Evolutionary conservation across 2,797 vertebrate genomes (phyloP), one percentile per base, ranked within the genome.

Genomic region (Cossypha dichroa): DNA sequence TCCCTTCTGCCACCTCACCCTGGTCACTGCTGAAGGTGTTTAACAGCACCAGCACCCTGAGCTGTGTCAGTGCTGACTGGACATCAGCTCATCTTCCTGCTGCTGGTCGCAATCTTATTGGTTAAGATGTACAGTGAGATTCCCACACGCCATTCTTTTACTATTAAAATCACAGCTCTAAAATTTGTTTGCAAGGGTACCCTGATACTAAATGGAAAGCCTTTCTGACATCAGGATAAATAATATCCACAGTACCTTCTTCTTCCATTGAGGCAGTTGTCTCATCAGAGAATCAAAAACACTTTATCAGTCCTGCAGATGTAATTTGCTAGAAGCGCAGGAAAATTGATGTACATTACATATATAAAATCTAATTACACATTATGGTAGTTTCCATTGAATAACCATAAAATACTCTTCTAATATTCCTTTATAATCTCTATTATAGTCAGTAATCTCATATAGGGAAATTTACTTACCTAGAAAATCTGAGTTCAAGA

Each of bases 11-110:
- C 40, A 15, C 5, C 7, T 49, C 29, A 22, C 31, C 15, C 20
- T 62, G n/a, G 22, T 46, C 3, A 0, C 38, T 45, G 13, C 0
- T 38, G 45, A 31, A 68, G 11, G 33, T 6, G 4, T 51, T 81
- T 16, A 55, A n/a, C 54, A 73, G 17, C 60, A 48, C 23, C 33
- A 64, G 25, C 17, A 60, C 5, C 9, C 41, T 52, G 11, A 58
- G 11, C 15, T 69, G 45, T 40, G 8, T 4, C 28, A 40, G 15
- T 33, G 14, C 17, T 31, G 28, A 33, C 0, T 16, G 20, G 11
- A 36, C 28, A 40, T 33, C 28, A 36, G 6, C 43, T 56, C 9
- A 4, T 68, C 22, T 55, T 58, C 15, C 33, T 66, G 26, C 23
- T 76, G 17, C 28, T 79, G 26, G 18, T 59, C 45, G 34, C 21